A percentile compares a stretch with the other conserved stretches of the same genome.
Conservation (phyloP, 2,888 invertebrate species). For the Ptycholaimellus sp. region DNA sequence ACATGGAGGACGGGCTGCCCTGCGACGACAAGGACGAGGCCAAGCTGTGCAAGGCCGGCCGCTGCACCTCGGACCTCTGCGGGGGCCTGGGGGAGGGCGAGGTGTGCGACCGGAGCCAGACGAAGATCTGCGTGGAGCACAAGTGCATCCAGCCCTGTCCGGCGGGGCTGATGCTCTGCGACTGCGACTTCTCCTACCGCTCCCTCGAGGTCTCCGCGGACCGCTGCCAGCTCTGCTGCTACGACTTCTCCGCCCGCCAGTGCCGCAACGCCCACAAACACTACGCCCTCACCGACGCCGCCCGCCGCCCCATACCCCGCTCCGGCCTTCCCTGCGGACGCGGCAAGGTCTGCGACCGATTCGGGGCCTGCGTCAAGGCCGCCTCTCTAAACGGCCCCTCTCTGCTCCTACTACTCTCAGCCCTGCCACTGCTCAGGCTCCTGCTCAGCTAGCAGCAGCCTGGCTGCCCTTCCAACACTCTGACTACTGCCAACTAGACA, state of each 20-base stretch:
- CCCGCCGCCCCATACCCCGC: constrained; percentile 18
- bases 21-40: constrained; percentile 24
- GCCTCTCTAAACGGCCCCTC: background rate
- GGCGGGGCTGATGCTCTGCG: constrained; percentile 24
- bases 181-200: no score
- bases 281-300: constrained; percentile 14
- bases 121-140: constrained; percentile 23
- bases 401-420: constrained; percentile 3
- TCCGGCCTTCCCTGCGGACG: constrained; percentile 22
- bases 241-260: constrained; percentile 19
- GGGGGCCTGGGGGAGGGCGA: constrained; percentile 10
- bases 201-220: constrained; percentile 24
- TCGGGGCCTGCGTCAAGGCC: constrained; percentile 17
- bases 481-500: no score
- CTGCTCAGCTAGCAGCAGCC: background rate
- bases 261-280: constrained; percentile 22
- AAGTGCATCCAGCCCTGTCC: constrained; percentile 24
- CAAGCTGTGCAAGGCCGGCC: constrained; percentile 15
- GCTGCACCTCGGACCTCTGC: background rate
- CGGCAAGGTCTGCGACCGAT: constrained; percentile 21
- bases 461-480: no score
- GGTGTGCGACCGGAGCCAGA: constrained; percentile 23
- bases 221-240: constrained; percentile 24
- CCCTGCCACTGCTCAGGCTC: background rate
- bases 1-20: constrained; percentile 19